Conservation (phyloP, 2,888 invertebrate genomes). For the Noctua comes region DNA sequence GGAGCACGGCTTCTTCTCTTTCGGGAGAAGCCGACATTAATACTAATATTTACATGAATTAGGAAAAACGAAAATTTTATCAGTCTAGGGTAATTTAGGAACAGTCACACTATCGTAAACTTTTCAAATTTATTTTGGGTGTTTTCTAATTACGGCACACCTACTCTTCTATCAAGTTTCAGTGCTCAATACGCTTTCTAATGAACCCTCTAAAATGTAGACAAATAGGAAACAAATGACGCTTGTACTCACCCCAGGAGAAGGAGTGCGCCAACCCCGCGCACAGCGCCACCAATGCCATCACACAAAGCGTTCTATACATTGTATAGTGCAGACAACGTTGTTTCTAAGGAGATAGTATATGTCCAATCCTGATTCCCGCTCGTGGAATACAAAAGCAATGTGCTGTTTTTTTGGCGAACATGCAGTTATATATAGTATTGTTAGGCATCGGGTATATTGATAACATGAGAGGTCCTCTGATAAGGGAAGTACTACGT, state of each 20-base stretch:
- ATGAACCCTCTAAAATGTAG: neutral
- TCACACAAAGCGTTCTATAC: conserved; percentile 79
- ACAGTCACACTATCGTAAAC: too few species aligned
- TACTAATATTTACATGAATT: too few species aligned
- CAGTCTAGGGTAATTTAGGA: too few species aligned
- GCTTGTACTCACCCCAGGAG: too few species aligned
- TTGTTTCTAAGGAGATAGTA: too few species aligned
- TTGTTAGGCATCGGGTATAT: neutral
- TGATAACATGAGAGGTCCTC: neutral
- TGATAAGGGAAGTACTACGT: neutral
- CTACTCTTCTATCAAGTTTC: too few species aligned
- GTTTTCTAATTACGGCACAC: too few species aligned
- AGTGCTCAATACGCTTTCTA: too few species aligned
- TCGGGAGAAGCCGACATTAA: too few species aligned
- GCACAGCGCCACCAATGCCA: conserved; percentile 76
- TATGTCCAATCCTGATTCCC: neutral
- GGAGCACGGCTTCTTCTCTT: too few species aligned
- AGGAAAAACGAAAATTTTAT: too few species aligned
- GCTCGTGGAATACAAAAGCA: neutral
- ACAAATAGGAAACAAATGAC: neutral
- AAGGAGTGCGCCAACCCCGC: conserved; percentile 72
- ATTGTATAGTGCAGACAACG: conserved; percentile 74
- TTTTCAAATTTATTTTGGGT: too few species aligned
- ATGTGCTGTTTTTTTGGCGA: neutral
- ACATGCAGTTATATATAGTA: neutral